A percentile compares a stretch with the other conserved stretches of the same genome.
Evolutionary conservation across 2,888 invertebrate genomes (phyloP).

Genomic region (Scelioninae gen. 2): DNA sequence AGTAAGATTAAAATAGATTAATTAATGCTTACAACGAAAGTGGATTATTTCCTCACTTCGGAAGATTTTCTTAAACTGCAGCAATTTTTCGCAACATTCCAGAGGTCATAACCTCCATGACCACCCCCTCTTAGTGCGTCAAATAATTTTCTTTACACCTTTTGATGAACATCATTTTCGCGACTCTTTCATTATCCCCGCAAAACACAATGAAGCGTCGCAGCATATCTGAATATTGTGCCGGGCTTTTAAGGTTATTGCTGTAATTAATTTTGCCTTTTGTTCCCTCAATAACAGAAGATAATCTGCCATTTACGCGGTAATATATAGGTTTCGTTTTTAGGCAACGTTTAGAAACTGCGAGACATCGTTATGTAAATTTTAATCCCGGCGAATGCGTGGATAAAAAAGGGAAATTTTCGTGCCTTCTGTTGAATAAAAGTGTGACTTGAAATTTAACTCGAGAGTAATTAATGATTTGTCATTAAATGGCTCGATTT

Average conservation of each 20-base stretch:
- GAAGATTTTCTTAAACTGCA: too few relatives aligned
- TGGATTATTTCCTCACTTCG: not conserved
- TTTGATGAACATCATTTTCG: constrained; percentile 25
- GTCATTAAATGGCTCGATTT: too few relatives aligned
- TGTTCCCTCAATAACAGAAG: constrained; percentile 33
- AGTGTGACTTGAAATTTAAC: too few relatives aligned
- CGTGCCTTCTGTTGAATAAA: not conserved
- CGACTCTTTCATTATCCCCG: constrained; percentile 12
- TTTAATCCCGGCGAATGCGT: not conserved
- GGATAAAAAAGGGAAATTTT: not conserved
- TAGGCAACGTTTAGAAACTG: not conserved
- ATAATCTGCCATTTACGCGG: constrained; percentile 30
- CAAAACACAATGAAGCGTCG: constrained; percentile 8
- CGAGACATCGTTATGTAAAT: constrained; percentile 12
- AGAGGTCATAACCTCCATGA: too few relatives aligned
- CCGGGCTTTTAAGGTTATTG: constrained; percentile 45
- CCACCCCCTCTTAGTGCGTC: too few relatives aligned
- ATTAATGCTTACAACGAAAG: too few relatives aligned
- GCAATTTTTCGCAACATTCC: too few relatives aligned
- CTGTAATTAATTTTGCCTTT: constrained; percentile 47
- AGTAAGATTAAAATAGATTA: too few relatives aligned
- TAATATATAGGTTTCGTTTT: constrained; percentile 21
- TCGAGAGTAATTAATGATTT: too few relatives aligned
- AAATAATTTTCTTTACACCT: constrained; percentile 27
- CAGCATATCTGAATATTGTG: constrained; percentile 46